Base-by-base conservation (phyloP, 1,140 invertebrate species). In the Macrotrachela quadricornifera region DNA sequence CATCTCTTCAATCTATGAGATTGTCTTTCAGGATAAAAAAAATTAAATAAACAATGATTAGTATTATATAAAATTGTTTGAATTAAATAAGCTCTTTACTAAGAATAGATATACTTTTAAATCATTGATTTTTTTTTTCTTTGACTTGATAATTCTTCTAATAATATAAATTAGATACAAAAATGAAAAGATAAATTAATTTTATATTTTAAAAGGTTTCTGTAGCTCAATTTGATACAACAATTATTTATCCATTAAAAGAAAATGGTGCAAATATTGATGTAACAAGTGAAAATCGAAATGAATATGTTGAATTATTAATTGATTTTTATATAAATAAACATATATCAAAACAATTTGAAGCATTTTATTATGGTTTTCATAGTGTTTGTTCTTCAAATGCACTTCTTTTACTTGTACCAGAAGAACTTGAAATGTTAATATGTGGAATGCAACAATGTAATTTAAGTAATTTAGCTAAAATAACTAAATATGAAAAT, bases 311-410 rank as follows among this genome's bases (percentile, higher is more conserved):
- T 1, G 63, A 72, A 15, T 63, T 77, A 10, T 79, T 79, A 62
- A 64, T 77, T 14, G 75, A 79, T 58, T 78, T 76, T 74, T 64
- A 79, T 36, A 62, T 79, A 6, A 79, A 79, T 63, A 73, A 73
- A 48, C 73, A 75, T 2, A 76, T 79, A 16, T 78, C 76, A 60
- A 69, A 75, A 57, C 75, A 78, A 59, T 79, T 79, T 60, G 68
- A 77, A 54, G 77, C 77, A 6, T 79, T 79, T 61, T 79, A 79
- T 58, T 70, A 78, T 55, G 78, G 78, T 39, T 79, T 79, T 61
- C 78, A 79, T 62, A 77, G 75, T 57, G 77, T 79, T 6, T 79
- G 77, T 62, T 77, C 77, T 37, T 79, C 78, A 3, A 79, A 79
- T 63, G 77, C 78, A 37, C 69, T 79, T 10, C 77, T 79, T 58